Percentiles rank a stretch among this genome's conserved stretches.
phyloP scores from a whole-genome alignment of 1,140 invertebrate species.

The Bombus pascuorum region DNA sequence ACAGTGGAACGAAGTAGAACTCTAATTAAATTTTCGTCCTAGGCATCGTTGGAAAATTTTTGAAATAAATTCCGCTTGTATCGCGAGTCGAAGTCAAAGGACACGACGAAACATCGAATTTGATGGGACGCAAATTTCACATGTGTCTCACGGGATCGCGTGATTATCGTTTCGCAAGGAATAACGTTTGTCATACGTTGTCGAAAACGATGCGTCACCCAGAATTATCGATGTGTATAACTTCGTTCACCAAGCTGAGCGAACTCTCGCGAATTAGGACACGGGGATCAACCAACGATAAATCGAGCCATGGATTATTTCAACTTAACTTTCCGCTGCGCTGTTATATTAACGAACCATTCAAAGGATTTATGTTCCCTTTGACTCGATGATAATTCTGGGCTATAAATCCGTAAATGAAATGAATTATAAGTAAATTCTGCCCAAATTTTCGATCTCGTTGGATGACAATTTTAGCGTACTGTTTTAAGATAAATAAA shows the following conservation, averaged over 20 bases:
- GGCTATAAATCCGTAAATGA: too few relatives aligned
- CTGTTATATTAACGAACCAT: background rate
- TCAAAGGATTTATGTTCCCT: background rate
- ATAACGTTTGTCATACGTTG: background rate
- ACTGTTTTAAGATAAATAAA: too few relatives aligned
- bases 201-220: background rate
- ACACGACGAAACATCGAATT: background rate
- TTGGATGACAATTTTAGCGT: too few relatives aligned
- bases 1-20: background rate
- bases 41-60: background rate
- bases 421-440: too few relatives aligned
- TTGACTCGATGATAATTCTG: too few relatives aligned
- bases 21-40: slow-evolving; percentile 19
- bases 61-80: background rate
- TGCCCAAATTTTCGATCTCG: too few relatives aligned
- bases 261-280: slow-evolving; percentile 2
- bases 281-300: background rate
- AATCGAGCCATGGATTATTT: slow-evolving; percentile 2
- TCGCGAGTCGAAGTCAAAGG: background rate
- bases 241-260: background rate
- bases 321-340: background rate
- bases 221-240: slow-evolving; percentile 6
- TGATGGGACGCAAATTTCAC: background rate
- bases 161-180: background rate
- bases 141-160: too few relatives aligned